Evolutionary conservation across 2,113 vertebrate species (phyloP).

Genomic region (Tachuris rubrigastra): DNA sequence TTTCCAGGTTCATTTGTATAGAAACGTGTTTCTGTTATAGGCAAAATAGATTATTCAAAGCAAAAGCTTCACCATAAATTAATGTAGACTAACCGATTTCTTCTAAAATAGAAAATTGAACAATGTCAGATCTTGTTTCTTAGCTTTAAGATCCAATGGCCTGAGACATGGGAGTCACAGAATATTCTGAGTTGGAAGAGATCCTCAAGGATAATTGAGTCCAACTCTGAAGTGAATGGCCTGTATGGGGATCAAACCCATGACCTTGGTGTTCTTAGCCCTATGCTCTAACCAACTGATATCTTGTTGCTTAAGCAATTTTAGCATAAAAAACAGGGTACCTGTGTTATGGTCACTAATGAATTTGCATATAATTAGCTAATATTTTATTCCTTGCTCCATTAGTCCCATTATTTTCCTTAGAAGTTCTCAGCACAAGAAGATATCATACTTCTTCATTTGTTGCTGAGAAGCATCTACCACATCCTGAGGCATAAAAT

Average conservation of each 20-base stretch:
- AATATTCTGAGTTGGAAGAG: not conserved
- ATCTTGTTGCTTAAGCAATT: not conserved
- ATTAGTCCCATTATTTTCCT: not conserved
- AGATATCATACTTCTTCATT: not conserved
- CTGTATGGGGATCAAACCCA: not conserved
- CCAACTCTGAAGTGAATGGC: not conserved
- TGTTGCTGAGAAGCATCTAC: not conserved
- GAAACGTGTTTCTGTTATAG: not conserved
- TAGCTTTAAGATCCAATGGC: not conserved
- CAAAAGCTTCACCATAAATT: not conserved
- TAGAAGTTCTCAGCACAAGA: not conserved
- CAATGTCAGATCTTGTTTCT: not conserved
- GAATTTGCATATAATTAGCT: not conserved
- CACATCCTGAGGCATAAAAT: not conserved
- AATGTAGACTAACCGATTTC: not conserved
- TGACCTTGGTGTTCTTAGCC: not conserved
- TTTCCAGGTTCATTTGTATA: not conserved
- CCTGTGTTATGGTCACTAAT: not conserved
- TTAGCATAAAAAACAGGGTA: not conserved
- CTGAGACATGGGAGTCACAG: not conserved
- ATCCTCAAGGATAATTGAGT: not conserved
- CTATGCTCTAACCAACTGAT: not conserved
- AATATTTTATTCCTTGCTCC: not conserved
- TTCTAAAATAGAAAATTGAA: not conserved
- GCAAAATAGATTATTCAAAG: not conserved